Conservation (phyloP, 2,888 invertebrate genomes). For the Hydriomena furcata region DNA sequence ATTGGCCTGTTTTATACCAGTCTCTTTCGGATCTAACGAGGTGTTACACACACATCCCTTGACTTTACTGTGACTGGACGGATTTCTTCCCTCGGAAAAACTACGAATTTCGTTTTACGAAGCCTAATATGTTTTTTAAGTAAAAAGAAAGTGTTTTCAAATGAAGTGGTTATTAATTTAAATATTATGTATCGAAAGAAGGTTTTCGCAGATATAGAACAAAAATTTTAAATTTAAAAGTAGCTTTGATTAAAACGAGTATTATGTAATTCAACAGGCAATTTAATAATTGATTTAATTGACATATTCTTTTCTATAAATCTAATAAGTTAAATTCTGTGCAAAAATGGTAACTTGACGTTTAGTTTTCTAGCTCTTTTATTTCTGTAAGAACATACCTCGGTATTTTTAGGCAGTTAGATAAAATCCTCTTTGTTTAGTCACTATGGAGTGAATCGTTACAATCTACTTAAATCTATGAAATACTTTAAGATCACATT, state of each 20-base stretch:
- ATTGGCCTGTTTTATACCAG: neutral
- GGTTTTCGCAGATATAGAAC: too few relatives aligned
- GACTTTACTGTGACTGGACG: too few relatives aligned
- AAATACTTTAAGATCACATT: conserved; percentile 28
- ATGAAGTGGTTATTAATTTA: too few relatives aligned
- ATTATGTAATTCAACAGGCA: conserved; percentile 7
- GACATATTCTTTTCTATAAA: neutral
- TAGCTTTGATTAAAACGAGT: too few relatives aligned
- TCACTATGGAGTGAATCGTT: conserved; percentile 3
- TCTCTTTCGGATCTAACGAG: too few relatives aligned
- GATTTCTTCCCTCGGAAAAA: too few relatives aligned
- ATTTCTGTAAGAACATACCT: neutral
- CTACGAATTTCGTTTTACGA: too few relatives aligned
- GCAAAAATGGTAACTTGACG: conserved; percentile 11
- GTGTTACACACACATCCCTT: too few relatives aligned
- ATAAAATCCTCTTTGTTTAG: neutral
- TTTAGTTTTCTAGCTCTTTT: neutral
- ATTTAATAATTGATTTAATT: conserved; percentile 10
- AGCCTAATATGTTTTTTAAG: too few relatives aligned
- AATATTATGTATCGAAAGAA: too few relatives aligned
- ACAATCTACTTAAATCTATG: conserved; percentile 5
- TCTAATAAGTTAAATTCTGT: conserved; percentile 17
- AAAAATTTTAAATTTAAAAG: too few relatives aligned
- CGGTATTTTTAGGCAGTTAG: neutral
- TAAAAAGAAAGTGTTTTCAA: too few relatives aligned